Percentiles rank a stretch among this genome's conserved stretches.
These are phyloP conservation scores for Chrosomus eos DNA, from an alignment of 2,797 vertebrate species.

Conservation along the genomic window DNA sequence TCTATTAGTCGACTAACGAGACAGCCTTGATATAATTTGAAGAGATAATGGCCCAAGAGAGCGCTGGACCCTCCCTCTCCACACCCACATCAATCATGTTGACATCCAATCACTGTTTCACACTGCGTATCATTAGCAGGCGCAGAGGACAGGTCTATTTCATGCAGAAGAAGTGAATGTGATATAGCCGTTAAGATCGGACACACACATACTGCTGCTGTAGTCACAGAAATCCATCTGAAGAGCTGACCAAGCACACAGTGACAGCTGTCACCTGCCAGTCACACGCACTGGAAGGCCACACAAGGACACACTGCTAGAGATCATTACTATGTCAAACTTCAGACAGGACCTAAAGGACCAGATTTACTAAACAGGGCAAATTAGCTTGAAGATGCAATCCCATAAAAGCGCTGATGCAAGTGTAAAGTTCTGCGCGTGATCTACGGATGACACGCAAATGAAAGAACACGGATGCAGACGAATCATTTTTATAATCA, in stretches of 20 bases:
- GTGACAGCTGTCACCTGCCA: slow-evolving; percentile 31
- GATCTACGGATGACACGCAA: no score
- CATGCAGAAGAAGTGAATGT: slow-evolving; percentile 25
- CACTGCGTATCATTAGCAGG: slow-evolving; percentile 23
- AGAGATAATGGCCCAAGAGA: slow-evolving; percentile 41
- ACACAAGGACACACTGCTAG: neutral
- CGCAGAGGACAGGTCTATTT: slow-evolving; percentile 31
- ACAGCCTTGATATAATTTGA: slow-evolving; percentile 36
- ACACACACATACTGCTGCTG: neutral
- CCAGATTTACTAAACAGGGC: no score
- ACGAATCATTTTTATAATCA: no score
- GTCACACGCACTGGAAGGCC: neutral
- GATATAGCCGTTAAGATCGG: slow-evolving; percentile 25
- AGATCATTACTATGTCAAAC: neutral
- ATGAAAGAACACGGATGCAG: no score
- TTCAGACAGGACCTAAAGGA: neutral
- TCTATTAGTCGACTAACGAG: slow-evolving; percentile 46
- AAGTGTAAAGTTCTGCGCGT: no score
- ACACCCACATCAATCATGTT: slow-evolving; percentile 54
- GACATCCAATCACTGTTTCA: slow-evolving; percentile 50
- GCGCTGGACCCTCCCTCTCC: slow-evolving; percentile 18
- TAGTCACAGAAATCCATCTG: neutral
- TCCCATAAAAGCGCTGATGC: no score
- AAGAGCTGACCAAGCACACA: slow-evolving; percentile 8
- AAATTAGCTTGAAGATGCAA: no score